phyloP scores from a whole-genome alignment of 2,888 invertebrate species.

The Amiota communis region DNA sequence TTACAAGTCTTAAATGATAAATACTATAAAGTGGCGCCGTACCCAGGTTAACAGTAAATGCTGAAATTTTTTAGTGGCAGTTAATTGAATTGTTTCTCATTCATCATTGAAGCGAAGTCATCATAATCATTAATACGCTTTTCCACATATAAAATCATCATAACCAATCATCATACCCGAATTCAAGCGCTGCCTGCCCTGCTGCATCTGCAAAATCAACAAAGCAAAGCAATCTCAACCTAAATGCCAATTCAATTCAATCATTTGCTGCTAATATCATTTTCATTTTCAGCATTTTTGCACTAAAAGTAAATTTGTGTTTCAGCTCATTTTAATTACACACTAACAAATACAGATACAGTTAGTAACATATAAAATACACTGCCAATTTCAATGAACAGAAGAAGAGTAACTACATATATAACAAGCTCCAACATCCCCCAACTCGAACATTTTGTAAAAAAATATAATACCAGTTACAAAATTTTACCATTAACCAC shows the following conservation, averaged over 20 bases:
- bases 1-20: constrained; percentile 1
- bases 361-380: neutral
- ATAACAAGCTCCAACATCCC: constrained; percentile 41
- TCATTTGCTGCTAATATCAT: too few relatives aligned
- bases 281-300: too few relatives aligned
- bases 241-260: too few relatives aligned
- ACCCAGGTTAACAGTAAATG: constrained; percentile 17
- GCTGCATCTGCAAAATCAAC: too few relatives aligned
- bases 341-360: constrained; percentile 34
- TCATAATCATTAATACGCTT: constrained; percentile 1
- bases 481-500: neutral
- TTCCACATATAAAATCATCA: too few relatives aligned
- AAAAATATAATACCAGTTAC: neutral
- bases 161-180: too few relatives aligned
- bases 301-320: too few relatives aligned
- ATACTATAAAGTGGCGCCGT: neutral
- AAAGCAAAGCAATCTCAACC: too few relatives aligned
- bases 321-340: constrained; percentile 35
- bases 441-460: neutral
- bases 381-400: constrained; percentile 23
- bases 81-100: constrained; percentile 13
- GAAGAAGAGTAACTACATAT: constrained; percentile 45
- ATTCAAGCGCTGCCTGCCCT: too few relatives aligned
- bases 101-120: constrained; percentile 5
- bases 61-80: constrained; percentile 31